Base-by-base conservation (phyloP, 1,140 invertebrate genomes). In the Apis laboriosa region DNA sequence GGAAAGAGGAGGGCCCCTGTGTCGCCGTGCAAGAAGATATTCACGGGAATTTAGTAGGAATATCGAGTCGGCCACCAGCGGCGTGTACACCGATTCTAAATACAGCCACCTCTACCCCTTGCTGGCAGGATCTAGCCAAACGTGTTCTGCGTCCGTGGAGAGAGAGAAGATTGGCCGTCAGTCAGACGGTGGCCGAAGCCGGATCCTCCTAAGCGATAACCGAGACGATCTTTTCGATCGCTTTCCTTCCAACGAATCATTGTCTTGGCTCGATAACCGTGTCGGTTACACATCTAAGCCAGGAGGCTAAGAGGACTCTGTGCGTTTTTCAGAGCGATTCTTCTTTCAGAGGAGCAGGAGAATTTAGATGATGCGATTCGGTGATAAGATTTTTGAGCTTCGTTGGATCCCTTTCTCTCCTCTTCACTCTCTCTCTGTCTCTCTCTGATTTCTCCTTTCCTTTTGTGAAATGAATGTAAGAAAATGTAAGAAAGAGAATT, bases 121-220 rank as follows among this genome's bases (percentile, higher is more conserved):
- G 84, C 86, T 87, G 84, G 66, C 74, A 82, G 49, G 74, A 87
- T 87, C 87, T 80, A 87, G 73, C 83, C 87, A 87, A 88, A 88
- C 87, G 83, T 87, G 87, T 88, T 88, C 77, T 73, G 51, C 81
- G 24, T 24, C 76, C 21, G 43, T 13, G 55, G n/a, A 15, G 68
- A 74, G 74, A 83, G 74, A 85, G 67, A 53, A 89, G 86, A 89
- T 89, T 87, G 84, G 86, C 77, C 87, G 87, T 89, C 87, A 89
- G 73, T 89, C 87, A 86, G 9, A 74, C 75, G 70, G 71, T 84
- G 24, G 55, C 70, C 34, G 80, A 71, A 79, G 80, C 85, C 72
- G 74, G 80, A 80, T 83, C 75, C 61, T 74, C 51, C 55, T 79
- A 43, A 34, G 21, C 60, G 81, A 84, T 83, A 86, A 84, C 66